A percentile compares a stretch with the other conserved stretches of the same genome.
Evolutionary conservation across 2,888 invertebrate species (phyloP).

Genomic region (Oligia strigilis): DNA sequence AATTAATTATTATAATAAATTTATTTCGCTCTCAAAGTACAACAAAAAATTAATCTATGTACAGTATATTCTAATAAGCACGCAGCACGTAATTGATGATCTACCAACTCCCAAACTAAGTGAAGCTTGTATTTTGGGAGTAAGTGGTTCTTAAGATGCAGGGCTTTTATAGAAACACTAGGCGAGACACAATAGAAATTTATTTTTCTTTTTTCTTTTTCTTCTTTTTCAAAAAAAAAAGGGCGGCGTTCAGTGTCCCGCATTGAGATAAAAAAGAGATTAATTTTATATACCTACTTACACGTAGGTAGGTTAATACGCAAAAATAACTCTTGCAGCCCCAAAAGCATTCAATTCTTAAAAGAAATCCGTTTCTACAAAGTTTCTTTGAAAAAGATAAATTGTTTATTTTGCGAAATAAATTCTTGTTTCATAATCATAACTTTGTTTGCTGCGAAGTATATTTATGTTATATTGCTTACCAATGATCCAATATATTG

Average conservation of each 20-base stretch:
- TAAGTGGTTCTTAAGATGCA: no score
- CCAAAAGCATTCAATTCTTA: not conserved
- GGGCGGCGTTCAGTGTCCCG: not conserved
- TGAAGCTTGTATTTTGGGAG: no score
- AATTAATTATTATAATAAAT: no score
- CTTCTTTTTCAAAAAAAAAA: no score
- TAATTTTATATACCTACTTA: not conserved
- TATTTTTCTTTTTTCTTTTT: not conserved
- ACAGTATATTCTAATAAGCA: no score
- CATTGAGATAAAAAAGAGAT: not conserved
- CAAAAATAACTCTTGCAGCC: not conserved
- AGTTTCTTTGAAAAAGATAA: not conserved
- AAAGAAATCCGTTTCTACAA: not conserved
- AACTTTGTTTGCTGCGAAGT: constrained; percentile 9
- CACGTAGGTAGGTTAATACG: not conserved
- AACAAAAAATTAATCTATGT: no score
- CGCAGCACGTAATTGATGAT: no score
- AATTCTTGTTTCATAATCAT: constrained; percentile 27
- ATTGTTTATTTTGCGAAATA: constrained; percentile 16
- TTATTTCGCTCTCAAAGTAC: no score
- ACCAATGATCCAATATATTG: constrained; percentile 25
- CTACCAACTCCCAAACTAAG: no score
- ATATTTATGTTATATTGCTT: constrained; percentile 22
- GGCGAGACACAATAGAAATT: not conserved
- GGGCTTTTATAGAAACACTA: not conserved